A percentile compares a stretch with the other conserved stretches of the same genome.
phyloP scores from a whole-genome alignment of 2,113 vertebrate genomes.

The Hirundichthys speculiger region DNA sequence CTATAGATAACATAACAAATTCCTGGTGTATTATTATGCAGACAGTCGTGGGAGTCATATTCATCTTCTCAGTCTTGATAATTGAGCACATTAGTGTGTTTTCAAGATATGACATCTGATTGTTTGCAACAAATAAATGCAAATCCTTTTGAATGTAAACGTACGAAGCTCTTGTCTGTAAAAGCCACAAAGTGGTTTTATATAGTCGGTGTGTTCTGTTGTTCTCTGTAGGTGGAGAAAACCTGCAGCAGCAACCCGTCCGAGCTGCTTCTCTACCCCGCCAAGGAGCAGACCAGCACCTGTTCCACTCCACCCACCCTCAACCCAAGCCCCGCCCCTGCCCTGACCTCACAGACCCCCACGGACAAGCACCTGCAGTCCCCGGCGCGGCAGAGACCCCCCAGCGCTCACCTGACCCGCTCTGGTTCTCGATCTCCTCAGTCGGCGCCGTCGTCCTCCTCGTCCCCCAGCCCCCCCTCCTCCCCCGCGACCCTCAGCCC shows the following conservation, averaged over 20 bases:
- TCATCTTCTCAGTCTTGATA: too few relatives aligned
- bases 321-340: slow-evolving; percentile 9
- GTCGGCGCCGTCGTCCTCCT: slow-evolving; percentile 45
- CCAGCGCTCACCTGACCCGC: slow-evolving; percentile 13
- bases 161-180: background rate
- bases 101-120: too few relatives aligned
- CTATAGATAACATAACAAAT: too few relatives aligned
- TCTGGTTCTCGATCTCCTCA: slow-evolving; percentile 50
- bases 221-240: slow-evolving; percentile 85
- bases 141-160: too few relatives aligned
- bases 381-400: slow-evolving; percentile 42
- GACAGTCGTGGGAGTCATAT: too few relatives aligned
- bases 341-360: slow-evolving; percentile 16
- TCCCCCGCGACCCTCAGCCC: slow-evolving; percentile 60
- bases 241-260: slow-evolving; percentile 82
- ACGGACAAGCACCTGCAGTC: slow-evolving; percentile 24
- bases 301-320: slow-evolving; percentile 20
- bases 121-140: too few relatives aligned
- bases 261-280: slow-evolving; percentile 89
- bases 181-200: background rate
- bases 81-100: too few relatives aligned
- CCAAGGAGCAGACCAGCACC: slow-evolving; percentile 64
- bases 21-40: too few relatives aligned
- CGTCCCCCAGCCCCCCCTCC: slow-evolving; percentile 54
- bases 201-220: background rate